phyloP scores from a whole-genome alignment of 2,888 invertebrate genomes.

The Sabatieria punctata region DNA sequence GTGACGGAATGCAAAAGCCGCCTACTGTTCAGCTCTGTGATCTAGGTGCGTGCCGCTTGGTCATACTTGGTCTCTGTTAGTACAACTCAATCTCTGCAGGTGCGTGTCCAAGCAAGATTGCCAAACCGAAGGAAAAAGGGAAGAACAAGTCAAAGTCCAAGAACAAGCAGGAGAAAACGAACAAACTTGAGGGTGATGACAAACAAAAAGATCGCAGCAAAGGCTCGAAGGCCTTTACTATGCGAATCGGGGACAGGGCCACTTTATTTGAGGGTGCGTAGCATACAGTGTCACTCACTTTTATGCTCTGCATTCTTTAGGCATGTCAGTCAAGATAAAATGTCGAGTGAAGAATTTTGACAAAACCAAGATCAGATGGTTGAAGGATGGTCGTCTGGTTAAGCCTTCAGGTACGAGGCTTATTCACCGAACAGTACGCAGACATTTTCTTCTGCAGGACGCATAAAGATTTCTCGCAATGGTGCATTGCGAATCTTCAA shows the following conservation, averaged over 20 bases:
- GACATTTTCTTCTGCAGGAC: constrained; percentile 11
- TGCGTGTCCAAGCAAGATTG: neutral
- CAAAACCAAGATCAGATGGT: constrained; percentile 56
- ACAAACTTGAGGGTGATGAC: too few species aligned
- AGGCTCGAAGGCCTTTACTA: constrained; percentile 29
- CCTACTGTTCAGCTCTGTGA: constrained; percentile 65
- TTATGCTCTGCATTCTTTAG: constrained; percentile 33
- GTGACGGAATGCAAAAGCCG: constrained; percentile 46
- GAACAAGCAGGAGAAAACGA: too few species aligned
- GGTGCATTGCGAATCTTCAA: constrained; percentile 70
- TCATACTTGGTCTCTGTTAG: too few species aligned
- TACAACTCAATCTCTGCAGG: too few species aligned
- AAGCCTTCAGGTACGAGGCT: constrained; percentile 43
- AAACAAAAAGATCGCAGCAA: too few species aligned
- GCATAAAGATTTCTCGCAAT: constrained; percentile 64
- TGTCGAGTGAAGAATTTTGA: constrained; percentile 67
- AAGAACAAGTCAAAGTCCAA: too few species aligned
- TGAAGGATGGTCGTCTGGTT: constrained; percentile 57
- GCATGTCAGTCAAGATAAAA: constrained; percentile 76
- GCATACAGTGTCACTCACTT: too few species aligned
- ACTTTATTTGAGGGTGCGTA: constrained; percentile 69
- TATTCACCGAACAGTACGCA: neutral
- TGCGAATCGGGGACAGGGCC: constrained; percentile 76
- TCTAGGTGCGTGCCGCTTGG: constrained; percentile 20
- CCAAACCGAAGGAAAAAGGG: neutral